Evolutionary conservation across 1,140 invertebrate species (phyloP), one percentile per base, ranked within the genome.

Genomic region (Conus betulinus): DNA sequence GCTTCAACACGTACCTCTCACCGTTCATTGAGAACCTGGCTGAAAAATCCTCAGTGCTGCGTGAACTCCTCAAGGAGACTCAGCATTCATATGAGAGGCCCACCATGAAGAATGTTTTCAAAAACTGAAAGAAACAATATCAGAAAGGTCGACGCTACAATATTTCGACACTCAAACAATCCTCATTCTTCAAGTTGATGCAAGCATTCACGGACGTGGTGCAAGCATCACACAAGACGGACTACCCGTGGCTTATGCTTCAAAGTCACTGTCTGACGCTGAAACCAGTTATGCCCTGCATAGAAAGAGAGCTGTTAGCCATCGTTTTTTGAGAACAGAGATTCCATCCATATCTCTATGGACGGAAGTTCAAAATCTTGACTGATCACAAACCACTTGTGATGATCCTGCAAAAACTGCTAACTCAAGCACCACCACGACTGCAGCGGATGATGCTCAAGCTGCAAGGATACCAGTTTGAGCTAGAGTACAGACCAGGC

Each of bases 341-440:
- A 91, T 96, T 96, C 92, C 93, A 96, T 60, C 90, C 96, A 63
- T 97, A 96, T 91, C 82, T 96, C 5, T 95, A 93, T 92, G 96
- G 95, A 81, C 91, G 92, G 60, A 87, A 90, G 17, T 93, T 91
- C 52, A n/a, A n/a, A n/a, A n/a, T n/a, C n/a, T n/a, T n/a, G n/a
- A n/a, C n/a, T n/a, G n/a, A n/a, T n/a, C n/a, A 95, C 93, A 25
- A 95, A 95, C 88, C 94, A 96, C 76, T 92, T 95, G 89, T 93
- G 94, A 0, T 89, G 96, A 25, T 17, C 55, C 57, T n/a, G n/a
- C 78, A 17, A 25, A 87, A 39, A 92, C 91, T n/a, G 91, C 94
- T 85, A 85, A 88, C 55, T 89, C 82, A 87, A 86, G 86, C 3
- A 91, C 94, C 95, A n/a, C n/a, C n/a, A n/a, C n/a, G n/a, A n/a